Percentiles rank a stretch among this genome's conserved stretches.
These are phyloP conservation scores for Himalopsyche phryganea DNA, from an alignment of 1,140 invertebrate species.

Conservation along the genomic window DNA sequence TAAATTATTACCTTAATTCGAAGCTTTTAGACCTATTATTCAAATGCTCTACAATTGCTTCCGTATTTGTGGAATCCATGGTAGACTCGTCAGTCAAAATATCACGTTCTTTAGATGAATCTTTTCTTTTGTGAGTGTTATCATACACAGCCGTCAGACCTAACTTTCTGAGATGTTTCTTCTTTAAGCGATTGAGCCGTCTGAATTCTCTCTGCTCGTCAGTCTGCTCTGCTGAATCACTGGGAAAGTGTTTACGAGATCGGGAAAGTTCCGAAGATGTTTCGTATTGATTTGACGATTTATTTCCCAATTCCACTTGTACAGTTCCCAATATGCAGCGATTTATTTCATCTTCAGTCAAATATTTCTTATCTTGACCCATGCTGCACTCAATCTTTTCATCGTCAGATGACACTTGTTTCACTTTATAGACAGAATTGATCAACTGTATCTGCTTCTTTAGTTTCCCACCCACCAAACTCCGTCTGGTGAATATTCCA, in stretches of 20 bases:
- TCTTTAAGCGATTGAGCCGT: constrained; percentile 50
- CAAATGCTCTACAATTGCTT: constrained; percentile 33
- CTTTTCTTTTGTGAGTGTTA: background rate
- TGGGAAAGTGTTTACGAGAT: background rate
- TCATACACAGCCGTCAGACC: constrained; percentile 45
- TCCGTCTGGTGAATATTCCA: constrained; percentile 3
- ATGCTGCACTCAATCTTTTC: constrained; percentile 1
- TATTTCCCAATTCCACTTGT: background rate
- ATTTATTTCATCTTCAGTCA: constrained; percentile 16
- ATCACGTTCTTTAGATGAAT: background rate
- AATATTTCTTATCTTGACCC: background rate
- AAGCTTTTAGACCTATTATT: constrained; percentile 21
- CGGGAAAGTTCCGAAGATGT: no score
- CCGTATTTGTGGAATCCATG: constrained; percentile 34
- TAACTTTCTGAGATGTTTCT: constrained; percentile 55
- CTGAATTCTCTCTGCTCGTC: constrained; percentile 34
- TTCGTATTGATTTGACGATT: background rate
- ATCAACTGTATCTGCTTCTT: constrained; percentile 34
- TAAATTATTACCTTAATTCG: constrained; percentile 23
- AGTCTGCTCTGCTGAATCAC: constrained; percentile 8
- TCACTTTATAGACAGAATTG: constrained; percentile 5
- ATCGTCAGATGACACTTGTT: constrained; percentile 5
- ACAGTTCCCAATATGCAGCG: constrained; percentile 10
- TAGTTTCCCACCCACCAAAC: constrained; percentile 35
- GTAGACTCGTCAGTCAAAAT: constrained; percentile 37